A percentile compares a stretch with the other conserved stretches of the same genome.
These are phyloP conservation scores for Chelonia mydas DNA, from an alignment of 2,797 vertebrate genomes.

Conservation along the genomic window DNA sequence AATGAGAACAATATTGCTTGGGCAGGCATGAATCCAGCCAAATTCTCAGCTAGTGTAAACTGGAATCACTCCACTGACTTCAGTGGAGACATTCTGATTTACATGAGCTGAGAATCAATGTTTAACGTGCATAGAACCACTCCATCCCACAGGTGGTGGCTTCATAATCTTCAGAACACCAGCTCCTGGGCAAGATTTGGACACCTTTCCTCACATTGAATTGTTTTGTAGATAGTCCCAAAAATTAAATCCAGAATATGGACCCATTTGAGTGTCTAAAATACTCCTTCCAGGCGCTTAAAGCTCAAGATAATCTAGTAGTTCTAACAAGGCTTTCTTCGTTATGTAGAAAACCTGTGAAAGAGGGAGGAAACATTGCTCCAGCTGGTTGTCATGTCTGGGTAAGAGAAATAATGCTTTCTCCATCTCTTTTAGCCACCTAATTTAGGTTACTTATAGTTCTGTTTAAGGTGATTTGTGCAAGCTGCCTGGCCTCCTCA, in stretches of 20 bases:
- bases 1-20: not conserved
- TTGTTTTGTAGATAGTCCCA: not conserved
- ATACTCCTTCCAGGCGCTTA: not conserved
- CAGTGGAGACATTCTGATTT: not conserved
- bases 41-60: not conserved
- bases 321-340: not conserved
- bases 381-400: accelerated
- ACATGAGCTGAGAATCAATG: not conserved
- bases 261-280: not conserved
- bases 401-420: not conserved
- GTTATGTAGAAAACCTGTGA: not conserved
- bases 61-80: not conserved
- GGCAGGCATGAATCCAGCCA: not conserved
- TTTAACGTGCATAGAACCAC: not conserved
- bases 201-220: not conserved
- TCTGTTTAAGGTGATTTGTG: not conserved
- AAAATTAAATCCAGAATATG: not conserved
- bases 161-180: not conserved
- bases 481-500: not conserved
- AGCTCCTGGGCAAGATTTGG: not conserved
- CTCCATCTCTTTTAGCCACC: not conserved
- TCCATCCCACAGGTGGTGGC: not conserved
- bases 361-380: not conserved
- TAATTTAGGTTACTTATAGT: not conserved
- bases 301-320: not conserved